These are phyloP conservation scores for Dendrolimus punctatus DNA, from an alignment of 1,140 invertebrate genomes.

Conservation along the genomic window DNA sequence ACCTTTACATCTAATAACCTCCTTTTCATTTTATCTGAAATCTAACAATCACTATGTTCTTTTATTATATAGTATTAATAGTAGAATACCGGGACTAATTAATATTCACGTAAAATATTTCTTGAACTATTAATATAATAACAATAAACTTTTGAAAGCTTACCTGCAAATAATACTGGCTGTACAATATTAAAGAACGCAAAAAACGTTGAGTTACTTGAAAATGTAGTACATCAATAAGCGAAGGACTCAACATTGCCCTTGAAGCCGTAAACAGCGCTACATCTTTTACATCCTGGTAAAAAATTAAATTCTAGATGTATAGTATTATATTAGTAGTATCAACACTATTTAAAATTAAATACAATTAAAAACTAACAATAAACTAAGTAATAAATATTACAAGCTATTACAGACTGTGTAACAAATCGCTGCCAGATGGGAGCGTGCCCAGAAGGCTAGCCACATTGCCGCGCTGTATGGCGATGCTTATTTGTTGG, in stretches of 20 bases:
- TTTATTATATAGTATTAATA: background rate
- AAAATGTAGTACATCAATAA: constrained; percentile 73
- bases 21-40: constrained; percentile 57
- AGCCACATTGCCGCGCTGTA: no score
- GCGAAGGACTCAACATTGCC: constrained; percentile 60
- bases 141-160: background rate
- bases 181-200: constrained; percentile 74
- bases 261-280: constrained; percentile 69
- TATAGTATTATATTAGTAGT: background rate
- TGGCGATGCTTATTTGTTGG: no score
- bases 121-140: no score
- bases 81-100: background rate
- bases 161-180: constrained; percentile 73
- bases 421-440: no score
- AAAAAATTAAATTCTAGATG: constrained; percentile 8
- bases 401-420: no score
- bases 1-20: constrained; percentile 66
- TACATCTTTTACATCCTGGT: constrained; percentile 74
- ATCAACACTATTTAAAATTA: constrained; percentile 1
- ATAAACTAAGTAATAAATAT: no score
- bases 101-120: no score
- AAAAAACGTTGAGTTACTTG: constrained; percentile 73
- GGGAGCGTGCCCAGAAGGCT: no score
- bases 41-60: constrained; percentile 7
- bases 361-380: no score